Conservation (phyloP, 2,888 invertebrate species). For the Brachyopa scutellaris region DNA sequence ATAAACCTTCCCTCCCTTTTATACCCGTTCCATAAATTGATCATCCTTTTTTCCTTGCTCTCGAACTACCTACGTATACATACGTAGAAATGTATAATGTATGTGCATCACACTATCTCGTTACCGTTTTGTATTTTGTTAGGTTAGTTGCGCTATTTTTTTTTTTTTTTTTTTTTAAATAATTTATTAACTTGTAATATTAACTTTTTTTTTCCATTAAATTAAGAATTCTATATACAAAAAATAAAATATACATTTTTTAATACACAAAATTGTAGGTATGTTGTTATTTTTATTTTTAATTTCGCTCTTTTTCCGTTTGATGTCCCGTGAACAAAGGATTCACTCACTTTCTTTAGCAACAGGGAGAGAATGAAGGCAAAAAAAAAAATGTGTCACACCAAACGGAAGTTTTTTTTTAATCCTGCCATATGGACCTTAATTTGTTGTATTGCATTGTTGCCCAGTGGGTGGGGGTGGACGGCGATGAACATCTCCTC, state of each 20-base stretch:
- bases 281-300: too few species aligned
- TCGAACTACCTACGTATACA: too few species aligned
- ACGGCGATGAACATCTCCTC: constrained; percentile 33
- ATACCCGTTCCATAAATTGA: background rate
- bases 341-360: constrained; percentile 31
- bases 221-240: constrained; percentile 50
- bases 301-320: constrained; percentile 67
- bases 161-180: constrained; percentile 26
- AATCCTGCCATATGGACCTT: constrained; percentile 82
- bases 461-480: constrained; percentile 4
- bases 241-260: constrained; percentile 45
- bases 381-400: constrained; percentile 77
- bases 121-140: constrained; percentile 60
- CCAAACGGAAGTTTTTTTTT: constrained; percentile 76
- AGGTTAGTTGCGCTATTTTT: constrained; percentile 52
- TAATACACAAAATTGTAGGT: constrained; percentile 58
- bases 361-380: constrained; percentile 29
- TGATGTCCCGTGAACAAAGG: constrained; percentile 73
- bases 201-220: constrained; percentile 43
- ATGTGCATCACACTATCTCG: constrained; percentile 16
- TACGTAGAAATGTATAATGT: too few species aligned
- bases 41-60: constrained; percentile 4
- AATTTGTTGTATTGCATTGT: constrained; percentile 72
- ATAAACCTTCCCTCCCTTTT: background rate
- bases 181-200: constrained; percentile 60